Evolutionary conservation across 2,797 vertebrate genomes (phyloP), one percentile per base, ranked within the genome.

Genomic region (Parauchenoglanis ngamensis): DNA sequence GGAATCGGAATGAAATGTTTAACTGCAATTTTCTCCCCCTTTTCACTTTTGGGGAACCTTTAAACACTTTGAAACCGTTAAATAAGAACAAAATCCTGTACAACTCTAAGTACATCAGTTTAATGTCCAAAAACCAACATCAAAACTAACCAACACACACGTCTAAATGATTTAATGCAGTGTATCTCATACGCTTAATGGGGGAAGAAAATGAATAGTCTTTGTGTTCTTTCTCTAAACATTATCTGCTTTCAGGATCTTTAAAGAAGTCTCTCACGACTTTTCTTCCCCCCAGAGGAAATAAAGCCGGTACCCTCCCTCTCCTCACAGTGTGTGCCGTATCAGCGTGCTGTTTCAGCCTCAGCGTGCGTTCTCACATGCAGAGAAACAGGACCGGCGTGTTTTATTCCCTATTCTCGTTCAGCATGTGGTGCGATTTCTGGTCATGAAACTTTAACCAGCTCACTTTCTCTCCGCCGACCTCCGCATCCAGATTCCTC

Each of bases 361-460:
- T 56, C 52, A 21, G 76, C 15, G 15, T 35, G 28, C 28, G 15
- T 11, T n/a, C 52, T 5, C 17, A 31, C 52, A 5, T 56, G 76
- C 76, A 56, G 28, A 19, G 76, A 56, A 54, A 77, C 7, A 28
- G 12, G 49, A n/a, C 75, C n/a, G 7, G 49, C 7, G 49, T 54
- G 73, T 76, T n/a, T 28, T 77, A 19, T 77, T 77, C 49, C 25
- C 2, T 77, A 17, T 77, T 77, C n/a, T 31, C 17, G 76, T 78
- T 78, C 76, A 31, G 76, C 76, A 21, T 21, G 28, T 11, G 28
- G 52, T 56, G 76, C n/a, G 52, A 35, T 78, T 78, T 78, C 52
- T 78, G 52, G 28, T 78, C 76, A 78, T 78, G 52, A 78, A 78
- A 78, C 76, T 78, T 78, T 78, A 78, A 78, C 52, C 76, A 78